Percentiles rank a stretch among this genome's conserved stretches.
Conservation (phyloP, 1,140 invertebrate species). For the Trichonephila inaurata region DNA sequence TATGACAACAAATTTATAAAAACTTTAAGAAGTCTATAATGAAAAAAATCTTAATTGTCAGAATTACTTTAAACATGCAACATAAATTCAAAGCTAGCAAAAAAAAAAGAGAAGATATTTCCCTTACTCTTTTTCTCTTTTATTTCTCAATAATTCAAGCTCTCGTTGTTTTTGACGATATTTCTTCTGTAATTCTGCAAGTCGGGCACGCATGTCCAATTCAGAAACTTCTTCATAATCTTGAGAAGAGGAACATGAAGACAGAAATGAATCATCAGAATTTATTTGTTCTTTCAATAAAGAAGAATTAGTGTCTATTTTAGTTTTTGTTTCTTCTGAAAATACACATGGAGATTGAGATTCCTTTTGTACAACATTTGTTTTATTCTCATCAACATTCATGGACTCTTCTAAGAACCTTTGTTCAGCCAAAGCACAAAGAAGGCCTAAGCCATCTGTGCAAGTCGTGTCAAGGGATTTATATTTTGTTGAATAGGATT, state of each 20-base stretch:
- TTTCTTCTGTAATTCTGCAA: conserved; percentile 89
- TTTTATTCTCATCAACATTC: conserved; percentile 80
- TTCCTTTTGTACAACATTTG: conserved; percentile 7
- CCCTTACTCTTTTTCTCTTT: conserved; percentile 82
- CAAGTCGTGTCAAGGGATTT: conserved; percentile 66
- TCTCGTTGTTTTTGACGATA: conserved; percentile 92
- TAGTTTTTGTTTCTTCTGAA: conserved; percentile 44
- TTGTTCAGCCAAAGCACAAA: conserved; percentile 92
- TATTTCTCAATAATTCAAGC: conserved; percentile 84
- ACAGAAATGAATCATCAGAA: conserved; percentile 57
- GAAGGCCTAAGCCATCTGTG: conserved; percentile 85
- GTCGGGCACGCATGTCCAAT: conserved; percentile 88
- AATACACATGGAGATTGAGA: neutral
- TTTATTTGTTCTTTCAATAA: conserved; percentile 41
- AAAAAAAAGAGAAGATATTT: no score
- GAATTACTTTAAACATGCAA: no score
- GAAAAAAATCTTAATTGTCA: no score
- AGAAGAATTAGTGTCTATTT: neutral
- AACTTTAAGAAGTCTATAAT: no score
- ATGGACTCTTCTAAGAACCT: conserved; percentile 87
- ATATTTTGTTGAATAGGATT: conserved; percentile 47
- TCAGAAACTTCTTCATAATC: conserved; percentile 81
- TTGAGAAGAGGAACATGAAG: conserved; percentile 66
- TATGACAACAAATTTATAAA: no score
- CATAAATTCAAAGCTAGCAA: no score